Evolutionary conservation across 2,888 invertebrate genomes (phyloP).

Genomic region (Chaetoderma sp.): DNA sequence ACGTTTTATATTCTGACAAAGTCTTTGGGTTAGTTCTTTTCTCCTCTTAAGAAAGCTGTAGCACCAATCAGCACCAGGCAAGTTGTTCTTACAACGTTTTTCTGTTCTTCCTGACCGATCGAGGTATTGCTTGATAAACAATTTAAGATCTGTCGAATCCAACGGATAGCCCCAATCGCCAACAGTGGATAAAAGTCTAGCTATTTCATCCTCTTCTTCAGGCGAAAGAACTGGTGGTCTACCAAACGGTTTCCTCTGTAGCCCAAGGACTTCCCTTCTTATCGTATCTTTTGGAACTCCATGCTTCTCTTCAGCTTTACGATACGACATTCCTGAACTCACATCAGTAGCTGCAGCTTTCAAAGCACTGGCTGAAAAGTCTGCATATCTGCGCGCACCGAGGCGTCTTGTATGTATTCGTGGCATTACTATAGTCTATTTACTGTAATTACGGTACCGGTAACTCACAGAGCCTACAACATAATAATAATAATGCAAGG

Average conservation of each 20-base stretch:
- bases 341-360: neutral
- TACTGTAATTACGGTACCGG: too few species aligned
- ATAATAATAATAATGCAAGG: too few species aligned
- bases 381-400: too few species aligned
- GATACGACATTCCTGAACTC: neutral
- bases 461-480: too few species aligned
- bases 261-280: neutral
- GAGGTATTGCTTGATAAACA: slow-evolving; percentile 45
- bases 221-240: too few species aligned
- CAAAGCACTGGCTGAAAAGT: too few species aligned
- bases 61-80: slow-evolving; percentile 33
- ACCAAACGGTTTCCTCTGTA: too few species aligned
- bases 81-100: slow-evolving; percentile 36
- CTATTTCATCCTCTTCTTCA: neutral
- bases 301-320: neutral
- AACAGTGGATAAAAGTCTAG: neutral
- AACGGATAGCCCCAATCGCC: neutral
- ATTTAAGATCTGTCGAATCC: slow-evolving; percentile 25
- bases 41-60: slow-evolving; percentile 11
- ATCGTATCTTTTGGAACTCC: neutral
- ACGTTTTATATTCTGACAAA: slow-evolving; percentile 13
- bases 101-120: slow-evolving; percentile 36
- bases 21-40: slow-evolving; percentile 12
- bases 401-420: too few species aligned
- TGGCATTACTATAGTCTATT: too few species aligned